These are phyloP conservation scores for Gymnoscelis rufifasciata DNA, from an alignment of 2,888 invertebrate genomes.

Conservation along the genomic window DNA sequence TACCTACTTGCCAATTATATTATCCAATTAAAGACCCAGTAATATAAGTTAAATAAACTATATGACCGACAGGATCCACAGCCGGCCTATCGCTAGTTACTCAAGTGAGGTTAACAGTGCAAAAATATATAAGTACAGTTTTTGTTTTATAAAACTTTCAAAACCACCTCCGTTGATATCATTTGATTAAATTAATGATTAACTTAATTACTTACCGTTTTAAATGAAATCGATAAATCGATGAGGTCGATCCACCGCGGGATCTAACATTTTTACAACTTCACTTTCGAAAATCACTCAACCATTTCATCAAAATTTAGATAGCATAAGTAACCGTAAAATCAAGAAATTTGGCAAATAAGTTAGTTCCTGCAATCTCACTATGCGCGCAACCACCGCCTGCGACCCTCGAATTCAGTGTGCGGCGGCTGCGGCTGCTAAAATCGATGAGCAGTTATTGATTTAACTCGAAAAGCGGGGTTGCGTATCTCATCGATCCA, in stretches of 20 bases:
- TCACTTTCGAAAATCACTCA: slow-evolving; percentile 14
- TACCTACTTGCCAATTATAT: too few species aligned
- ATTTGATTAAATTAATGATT: too few species aligned
- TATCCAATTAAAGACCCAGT: too few species aligned
- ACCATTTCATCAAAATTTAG: too few species aligned
- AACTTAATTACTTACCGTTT: slow-evolving; percentile 25
- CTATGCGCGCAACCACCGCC: slow-evolving; percentile 72
- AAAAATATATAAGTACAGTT: too few species aligned
- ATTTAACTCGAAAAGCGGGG: slow-evolving; percentile 83
- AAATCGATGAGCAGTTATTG: slow-evolving; percentile 88
- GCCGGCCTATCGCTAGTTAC: too few species aligned
- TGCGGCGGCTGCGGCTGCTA: slow-evolving; percentile 81
- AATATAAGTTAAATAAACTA: too few species aligned
- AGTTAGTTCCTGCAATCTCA: background rate
- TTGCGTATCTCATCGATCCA: slow-evolving; percentile 87
- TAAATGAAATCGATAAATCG: slow-evolving; percentile 20
- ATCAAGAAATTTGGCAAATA: background rate
- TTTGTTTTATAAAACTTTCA: too few species aligned
- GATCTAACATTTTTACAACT: slow-evolving; percentile 1
- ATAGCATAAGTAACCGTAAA: too few species aligned
- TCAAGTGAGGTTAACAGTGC: too few species aligned
- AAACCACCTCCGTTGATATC: too few species aligned
- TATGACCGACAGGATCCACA: too few species aligned
- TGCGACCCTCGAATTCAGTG: slow-evolving; percentile 70
- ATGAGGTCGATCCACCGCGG: slow-evolving; percentile 11